Evolutionary conservation across 2,797 vertebrate genomes (phyloP), one percentile per base, ranked within the genome.

Genomic region (Sebastes minor): DNA sequence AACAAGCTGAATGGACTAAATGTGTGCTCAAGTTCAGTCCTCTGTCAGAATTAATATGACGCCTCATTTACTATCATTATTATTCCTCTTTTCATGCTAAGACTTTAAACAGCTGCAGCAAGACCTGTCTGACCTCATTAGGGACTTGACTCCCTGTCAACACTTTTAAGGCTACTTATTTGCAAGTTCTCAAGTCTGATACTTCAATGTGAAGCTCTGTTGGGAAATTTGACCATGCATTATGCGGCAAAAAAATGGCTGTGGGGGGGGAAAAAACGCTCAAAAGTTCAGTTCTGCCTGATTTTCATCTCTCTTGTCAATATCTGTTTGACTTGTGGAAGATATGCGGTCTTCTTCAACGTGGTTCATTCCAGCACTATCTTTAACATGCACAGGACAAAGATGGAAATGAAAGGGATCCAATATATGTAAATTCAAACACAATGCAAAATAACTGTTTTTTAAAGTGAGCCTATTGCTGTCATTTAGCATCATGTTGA

Each of bases 11-110:
- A 62, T 11, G 57, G 27, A 73, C 5, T 18, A 22, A 78, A 5
- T 25, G 2, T 32, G 49, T 14, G 32, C 25, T 69, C 12, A 53
- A 62, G 28, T 74, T 56, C 42, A 59, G 22, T 56, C 53, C 52
- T 11, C 57, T 85, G 67, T 8, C 68, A 74, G 32, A 73, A 14
- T 55, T 32, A 62, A 80, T 67, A 42, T 1, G 8, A 53, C 18
- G 53, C 46, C 57, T 80, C 56, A 66, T 84, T 82, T 82, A 20
- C 8, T 49, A 4, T 61, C 60, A 69, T 61, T 57, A 77, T 78
- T 38, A 71, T 65, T 32, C 23, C 62, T 71, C 33, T 77, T 9
- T 67, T 78, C 32, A 57, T 67, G n/a, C 10, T 32, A 12, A 73
- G 60, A 25, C 16, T 56, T 68, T 13, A 83, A 46, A 63, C 61